Evolutionary conservation across 2,888 invertebrate genomes (phyloP).

Genomic region (Drosophila birchii): DNA sequence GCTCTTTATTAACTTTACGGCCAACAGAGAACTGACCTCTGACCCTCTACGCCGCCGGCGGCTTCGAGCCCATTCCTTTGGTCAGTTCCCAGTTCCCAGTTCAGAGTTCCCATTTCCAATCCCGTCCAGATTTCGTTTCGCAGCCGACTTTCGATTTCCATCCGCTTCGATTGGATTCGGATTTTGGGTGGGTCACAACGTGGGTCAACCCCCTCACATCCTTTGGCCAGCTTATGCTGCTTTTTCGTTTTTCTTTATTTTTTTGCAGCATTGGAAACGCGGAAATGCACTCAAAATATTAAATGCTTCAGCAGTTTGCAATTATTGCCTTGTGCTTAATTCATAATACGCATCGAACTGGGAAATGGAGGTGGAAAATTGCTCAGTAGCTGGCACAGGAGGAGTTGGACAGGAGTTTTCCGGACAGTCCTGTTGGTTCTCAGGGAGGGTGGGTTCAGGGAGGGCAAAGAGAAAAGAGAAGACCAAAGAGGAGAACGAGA

Average conservation of each 20-base stretch:
- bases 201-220: not conserved
- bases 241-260: not conserved
- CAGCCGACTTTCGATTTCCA: constrained; percentile 58
- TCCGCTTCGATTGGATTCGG: constrained; percentile 46
- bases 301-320: constrained; percentile 80
- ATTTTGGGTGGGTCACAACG: not conserved
- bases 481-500: not conserved
- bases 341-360: constrained; percentile 61
- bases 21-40: constrained; percentile 49
- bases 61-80: not conserved
- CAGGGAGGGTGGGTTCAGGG: constrained; percentile 21
- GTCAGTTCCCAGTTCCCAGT: not conserved
- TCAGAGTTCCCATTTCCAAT: not conserved
- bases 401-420: constrained; percentile 10
- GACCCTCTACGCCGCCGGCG: constrained; percentile 4
- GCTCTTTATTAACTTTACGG: constrained; percentile 76
- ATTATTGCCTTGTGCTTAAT: constrained; percentile 76
- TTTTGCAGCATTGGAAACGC: constrained; percentile 58
- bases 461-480: too few relatives aligned
- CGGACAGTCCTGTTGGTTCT: constrained; percentile 21
- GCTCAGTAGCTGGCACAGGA: constrained; percentile 1
- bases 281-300: constrained; percentile 83
- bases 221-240: constrained; percentile 25
- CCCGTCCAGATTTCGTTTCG: constrained; percentile 2
- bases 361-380: constrained; percentile 13